Evolutionary conservation across 2,113 vertebrate species (phyloP), one percentile per base, ranked within the genome.

Genomic region (Melanocharis versteri): DNA sequence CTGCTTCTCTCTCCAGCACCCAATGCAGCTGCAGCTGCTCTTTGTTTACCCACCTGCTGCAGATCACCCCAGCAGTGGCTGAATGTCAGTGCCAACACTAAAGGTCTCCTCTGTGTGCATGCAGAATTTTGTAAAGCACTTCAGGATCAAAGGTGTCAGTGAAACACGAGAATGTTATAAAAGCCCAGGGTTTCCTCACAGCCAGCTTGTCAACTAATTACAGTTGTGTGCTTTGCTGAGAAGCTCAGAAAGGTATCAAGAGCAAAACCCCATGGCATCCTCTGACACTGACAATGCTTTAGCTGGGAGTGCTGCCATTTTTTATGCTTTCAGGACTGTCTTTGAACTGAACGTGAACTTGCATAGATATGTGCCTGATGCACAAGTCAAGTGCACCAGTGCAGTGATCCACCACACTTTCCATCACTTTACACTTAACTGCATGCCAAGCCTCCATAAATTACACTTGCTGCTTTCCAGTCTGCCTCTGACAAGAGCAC

Each of bases 371-470:
- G 78, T 65, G 89, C 85, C 70, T 89, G 89, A 93, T 94, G 93
- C 91, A 94, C 92, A 92, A 96, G 94, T 92, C 94, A 95, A 96
- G 95, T 94, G 78, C 90, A 97, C 92, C 89, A 85, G 94, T 95
- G 95, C 96, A 78, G 89, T 89, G 89, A 97, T 96, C 89, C 96
- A 94, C 91, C 94, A 94, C 91, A 68, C 93, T 89, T 95, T 97
- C 94, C 96, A 96, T 97, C 97, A 97, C 91, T 97, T 97, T 87
- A 93, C 89, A 94, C 93, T 96, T 96, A 96, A 94, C 94, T 76
- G 93, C 88, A 87, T 83, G 73, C 80, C 77, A 87, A 96, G 39
- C 88, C 93, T 87, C 90, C 76, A 96, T 97, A 96, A 98, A 97
- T 98, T 97, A 96, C 80, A 62, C 82, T 95, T 91, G 57, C 93